Conservation (phyloP, 92 coral and sea anemone species). For the Phenganax stokvisi region DNA sequence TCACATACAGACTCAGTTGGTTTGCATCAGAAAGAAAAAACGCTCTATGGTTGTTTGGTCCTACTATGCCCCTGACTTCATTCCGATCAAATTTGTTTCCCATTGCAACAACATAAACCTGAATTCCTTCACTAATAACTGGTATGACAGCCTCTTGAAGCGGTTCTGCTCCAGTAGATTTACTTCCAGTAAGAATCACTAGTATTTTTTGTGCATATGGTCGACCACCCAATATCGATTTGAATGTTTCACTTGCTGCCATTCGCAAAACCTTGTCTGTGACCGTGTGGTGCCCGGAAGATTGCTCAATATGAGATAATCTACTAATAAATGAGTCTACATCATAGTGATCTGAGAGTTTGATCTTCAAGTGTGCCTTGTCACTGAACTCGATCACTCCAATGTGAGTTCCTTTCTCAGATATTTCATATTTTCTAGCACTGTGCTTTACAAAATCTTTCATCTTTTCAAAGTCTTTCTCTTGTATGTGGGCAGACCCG, state of each 20-base stretch:
- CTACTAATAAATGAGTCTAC: conserved; percentile 53
- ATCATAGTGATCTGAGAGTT: conserved; percentile 23
- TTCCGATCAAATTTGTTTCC: conserved; percentile 47
- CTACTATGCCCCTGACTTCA: conserved; percentile 46
- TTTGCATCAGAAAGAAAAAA: conserved; percentile 31
- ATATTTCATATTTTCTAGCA: conserved; percentile 27
- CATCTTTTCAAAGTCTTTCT: conserved; percentile 45
- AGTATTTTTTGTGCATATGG: conserved; percentile 43
- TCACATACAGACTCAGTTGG: conserved; percentile 37
- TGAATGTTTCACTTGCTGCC: conserved; percentile 43
- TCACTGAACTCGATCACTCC: conserved; percentile 38
- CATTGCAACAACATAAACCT: conserved; percentile 60
- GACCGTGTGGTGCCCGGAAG: conserved; percentile 22
- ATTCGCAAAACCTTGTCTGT: conserved; percentile 37
- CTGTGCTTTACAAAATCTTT: conserved; percentile 44
- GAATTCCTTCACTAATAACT: conserved; percentile 56
- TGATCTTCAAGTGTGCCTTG: conserved; percentile 19
- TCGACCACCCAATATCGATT: conserved; percentile 36
- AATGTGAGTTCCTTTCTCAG: conserved; percentile 29
- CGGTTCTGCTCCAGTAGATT: conserved; percentile 33
- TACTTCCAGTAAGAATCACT: conserved; percentile 42
- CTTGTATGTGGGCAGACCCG: conserved; percentile 31
- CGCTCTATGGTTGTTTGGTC: conserved; percentile 10
- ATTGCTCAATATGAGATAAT: conserved; percentile 46
- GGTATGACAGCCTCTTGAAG: conserved; percentile 52